Evolutionary conservation across 2,113 vertebrate genomes (phyloP).

Genomic region (Brevimyrus niger): DNA sequence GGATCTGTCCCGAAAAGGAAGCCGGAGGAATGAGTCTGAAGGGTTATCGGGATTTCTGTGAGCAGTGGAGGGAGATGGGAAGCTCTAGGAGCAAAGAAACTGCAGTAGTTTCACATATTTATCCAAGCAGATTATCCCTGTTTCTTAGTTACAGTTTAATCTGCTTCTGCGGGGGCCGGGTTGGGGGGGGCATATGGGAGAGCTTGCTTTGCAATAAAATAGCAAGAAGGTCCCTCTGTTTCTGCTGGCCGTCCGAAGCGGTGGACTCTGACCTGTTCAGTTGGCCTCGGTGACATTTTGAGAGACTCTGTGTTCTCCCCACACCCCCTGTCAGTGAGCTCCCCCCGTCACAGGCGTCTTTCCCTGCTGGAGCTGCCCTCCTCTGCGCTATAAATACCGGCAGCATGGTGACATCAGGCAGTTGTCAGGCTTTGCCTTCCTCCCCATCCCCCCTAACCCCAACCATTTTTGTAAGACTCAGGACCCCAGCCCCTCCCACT

Average conservation of each 20-base stretch:
- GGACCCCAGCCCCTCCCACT: not conserved
- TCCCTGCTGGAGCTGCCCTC: not conserved
- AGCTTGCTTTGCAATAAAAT: not conserved
- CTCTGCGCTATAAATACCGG: constrained; percentile 8
- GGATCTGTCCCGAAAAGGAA: not conserved
- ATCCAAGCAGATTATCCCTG: constrained; percentile 39
- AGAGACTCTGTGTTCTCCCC: not conserved
- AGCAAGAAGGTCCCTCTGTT: not conserved
- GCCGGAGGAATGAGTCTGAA: not conserved
- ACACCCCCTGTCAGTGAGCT: not conserved
- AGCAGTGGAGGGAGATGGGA: not conserved
- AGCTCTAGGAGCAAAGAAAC: constrained; percentile 20
- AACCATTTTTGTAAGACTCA: not conserved
- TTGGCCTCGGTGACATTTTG: not conserved
- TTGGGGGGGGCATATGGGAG: not conserved
- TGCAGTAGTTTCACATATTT: constrained; percentile 40
- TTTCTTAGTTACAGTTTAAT: constrained; percentile 38
- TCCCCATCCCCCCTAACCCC: not conserved
- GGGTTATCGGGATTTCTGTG: not conserved
- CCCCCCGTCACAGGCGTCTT: not conserved
- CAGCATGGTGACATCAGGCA: constrained; percentile 2
- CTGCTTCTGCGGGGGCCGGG: not conserved
- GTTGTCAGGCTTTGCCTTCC: not conserved
- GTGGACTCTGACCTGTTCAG: not conserved
- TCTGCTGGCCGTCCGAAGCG: not conserved